Evolutionary conservation across 2,113 vertebrate genomes (phyloP).

Genomic region (Crotalus tigris): DNA sequence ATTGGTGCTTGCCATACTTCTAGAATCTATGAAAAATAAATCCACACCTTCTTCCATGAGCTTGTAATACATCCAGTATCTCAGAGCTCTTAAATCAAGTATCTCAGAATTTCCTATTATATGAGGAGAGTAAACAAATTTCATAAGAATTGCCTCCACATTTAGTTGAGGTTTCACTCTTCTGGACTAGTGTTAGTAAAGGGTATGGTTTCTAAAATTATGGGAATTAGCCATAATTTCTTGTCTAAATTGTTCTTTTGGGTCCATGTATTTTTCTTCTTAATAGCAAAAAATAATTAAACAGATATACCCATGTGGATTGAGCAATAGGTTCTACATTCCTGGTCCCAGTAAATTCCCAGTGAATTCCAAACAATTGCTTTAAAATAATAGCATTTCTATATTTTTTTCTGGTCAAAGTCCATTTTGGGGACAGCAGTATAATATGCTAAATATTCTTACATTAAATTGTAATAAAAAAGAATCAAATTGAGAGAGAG

Average conservation of each 20-base stretch:
- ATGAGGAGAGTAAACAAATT: not conserved
- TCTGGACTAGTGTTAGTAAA: not conserved
- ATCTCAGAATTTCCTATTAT: not conserved
- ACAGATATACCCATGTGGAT: not conserved
- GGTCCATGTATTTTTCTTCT: not conserved
- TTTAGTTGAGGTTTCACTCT: not conserved
- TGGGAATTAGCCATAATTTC: not conserved
- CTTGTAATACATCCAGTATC: not conserved
- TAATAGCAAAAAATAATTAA: not conserved
- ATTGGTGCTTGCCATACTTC: not conserved
- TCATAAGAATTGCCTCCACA: not conserved
- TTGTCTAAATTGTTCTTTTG: not conserved
- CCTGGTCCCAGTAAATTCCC: not conserved
- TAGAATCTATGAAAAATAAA: not conserved
- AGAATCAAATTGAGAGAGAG: not conserved
- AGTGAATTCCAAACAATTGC: not conserved
- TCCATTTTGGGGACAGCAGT: not conserved
- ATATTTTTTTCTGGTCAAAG: not conserved
- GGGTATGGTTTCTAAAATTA: not conserved
- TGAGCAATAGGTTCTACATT: not conserved
- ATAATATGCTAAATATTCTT: constrained; percentile 2
- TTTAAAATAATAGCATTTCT: not conserved
- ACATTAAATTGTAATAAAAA: constrained; percentile 10
- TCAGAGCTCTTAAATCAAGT: not conserved
- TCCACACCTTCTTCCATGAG: not conserved